These are phyloP conservation scores for Ammodytes dubius DNA, from an alignment of 2,113 vertebrate species.

Conservation along the genomic window DNA sequence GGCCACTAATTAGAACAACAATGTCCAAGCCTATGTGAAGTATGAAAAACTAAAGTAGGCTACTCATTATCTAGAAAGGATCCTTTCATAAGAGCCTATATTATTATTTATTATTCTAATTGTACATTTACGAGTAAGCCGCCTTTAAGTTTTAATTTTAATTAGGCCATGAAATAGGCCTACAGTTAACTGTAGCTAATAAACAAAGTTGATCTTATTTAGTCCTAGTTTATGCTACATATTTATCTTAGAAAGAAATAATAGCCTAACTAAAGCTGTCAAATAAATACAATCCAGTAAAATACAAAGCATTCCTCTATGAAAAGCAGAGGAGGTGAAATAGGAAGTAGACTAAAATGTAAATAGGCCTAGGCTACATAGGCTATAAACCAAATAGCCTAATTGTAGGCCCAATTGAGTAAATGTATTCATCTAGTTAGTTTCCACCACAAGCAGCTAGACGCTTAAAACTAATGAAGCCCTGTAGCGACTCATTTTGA, in stretches of 20 bases:
- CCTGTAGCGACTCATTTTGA: not conserved
- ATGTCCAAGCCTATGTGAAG: not conserved
- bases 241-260: not conserved
- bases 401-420: not conserved
- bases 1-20: not conserved
- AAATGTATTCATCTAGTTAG: not conserved
- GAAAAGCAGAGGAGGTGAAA: not conserved
- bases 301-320: not conserved
- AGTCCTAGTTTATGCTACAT: not conserved
- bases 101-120: too few relatives aligned
- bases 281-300: not conserved
- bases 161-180: too few relatives aligned
- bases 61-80: not conserved
- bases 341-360: too few relatives aligned
- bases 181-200: too few relatives aligned
- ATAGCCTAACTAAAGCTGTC: not conserved
- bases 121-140: not conserved
- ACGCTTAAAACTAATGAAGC: not conserved
- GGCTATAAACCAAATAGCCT: too few relatives aligned
- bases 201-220: not conserved
- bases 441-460: not conserved
- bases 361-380: too few relatives aligned
- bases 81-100: not conserved
- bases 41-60: not conserved
- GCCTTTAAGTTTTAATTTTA: not conserved